Evolutionary conservation across 2,888 invertebrate species (phyloP).

Genomic region (Caenorhabditis imperialis): DNA sequence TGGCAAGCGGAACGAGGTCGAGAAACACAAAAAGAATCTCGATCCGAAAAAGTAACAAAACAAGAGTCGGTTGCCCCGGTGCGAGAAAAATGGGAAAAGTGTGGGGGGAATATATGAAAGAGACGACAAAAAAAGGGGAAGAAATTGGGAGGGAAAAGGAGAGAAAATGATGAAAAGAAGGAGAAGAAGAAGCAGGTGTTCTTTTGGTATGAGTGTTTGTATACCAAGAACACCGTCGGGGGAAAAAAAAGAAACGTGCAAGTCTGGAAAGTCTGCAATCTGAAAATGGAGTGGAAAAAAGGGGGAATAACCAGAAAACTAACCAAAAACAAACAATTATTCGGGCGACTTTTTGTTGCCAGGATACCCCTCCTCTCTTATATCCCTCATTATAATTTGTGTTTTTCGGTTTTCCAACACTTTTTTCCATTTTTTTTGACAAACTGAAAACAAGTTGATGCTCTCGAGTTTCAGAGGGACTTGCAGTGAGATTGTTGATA

Average conservation of each 20-base stretch:
- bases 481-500: too few species aligned
- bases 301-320: background rate
- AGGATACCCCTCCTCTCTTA: constrained; percentile 12
- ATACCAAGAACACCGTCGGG: too few species aligned
- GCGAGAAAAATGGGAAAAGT: background rate
- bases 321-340: constrained; percentile 20
- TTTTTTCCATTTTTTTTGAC: too few species aligned
- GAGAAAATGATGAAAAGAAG: constrained; percentile 3
- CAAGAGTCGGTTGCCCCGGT: too few species aligned
- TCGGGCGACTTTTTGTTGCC: constrained; percentile 24
- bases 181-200: constrained; percentile 26
- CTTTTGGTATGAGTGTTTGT: too few species aligned
- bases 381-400: background rate
- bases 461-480: too few species aligned
- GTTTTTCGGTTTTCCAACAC: too few species aligned
- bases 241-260: background rate
- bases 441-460: too few species aligned
- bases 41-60: too few species aligned
- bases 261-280: background rate
- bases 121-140: background rate
- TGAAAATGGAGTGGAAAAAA: constrained; percentile 1
- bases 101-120: background rate
- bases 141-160: too few species aligned
- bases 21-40: too few species aligned
- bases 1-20: too few species aligned